Base-by-base conservation (phyloP, 2,888 invertebrate species). In the Bellardia bayeri region DNA sequence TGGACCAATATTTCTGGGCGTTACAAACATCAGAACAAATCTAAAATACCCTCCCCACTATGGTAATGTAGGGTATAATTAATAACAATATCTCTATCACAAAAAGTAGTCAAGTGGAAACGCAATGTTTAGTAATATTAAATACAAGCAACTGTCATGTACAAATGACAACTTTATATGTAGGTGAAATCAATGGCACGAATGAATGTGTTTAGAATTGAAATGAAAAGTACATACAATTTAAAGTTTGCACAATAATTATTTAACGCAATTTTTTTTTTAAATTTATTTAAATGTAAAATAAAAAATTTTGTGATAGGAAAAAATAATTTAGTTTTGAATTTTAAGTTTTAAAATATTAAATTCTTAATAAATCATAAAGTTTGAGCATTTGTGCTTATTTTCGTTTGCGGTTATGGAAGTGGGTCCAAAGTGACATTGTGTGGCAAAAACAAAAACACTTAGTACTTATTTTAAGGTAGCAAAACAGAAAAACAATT, bases 401-500 rank as follows among this genome's bases (percentile, higher is more conserved):
- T 13, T 23, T 2, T 56, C 23, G 13, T 16, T 16, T 56, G 30
- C 30, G 23, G 42, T 49, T 75, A 49, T 14, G 16, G 13, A 16
- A 40, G 51, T 63, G 63, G 64, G 54, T n/a, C 54, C n/a, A 33
- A 64, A 72, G n/a, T 81, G 72, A 81, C 81, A 72, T 81, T 81
- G 72, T 64, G 45, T 64, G n/a, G 66, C 37, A 30, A 16, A 30
- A 9, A n/a, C 1, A 23, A 23, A 23, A 23, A 23, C 23, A 23
- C 23, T 23, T 23, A 23, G 0, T 23, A 23, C 23, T 23, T 23
- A 23, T 23, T 23, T 23, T 56, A 8, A 56, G 23, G 16, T 16
- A 8, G 9, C 3, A 74, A 33, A 14, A 49, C 30, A 78, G 13
- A 69, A 45, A 54, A 40, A n/a, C 37, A 30, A 56, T 9, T 30